Evolutionary conservation across 2,888 invertebrate species (phyloP), one percentile per base, ranked within the genome.

Genomic region (Stegophylla sp.): DNA sequence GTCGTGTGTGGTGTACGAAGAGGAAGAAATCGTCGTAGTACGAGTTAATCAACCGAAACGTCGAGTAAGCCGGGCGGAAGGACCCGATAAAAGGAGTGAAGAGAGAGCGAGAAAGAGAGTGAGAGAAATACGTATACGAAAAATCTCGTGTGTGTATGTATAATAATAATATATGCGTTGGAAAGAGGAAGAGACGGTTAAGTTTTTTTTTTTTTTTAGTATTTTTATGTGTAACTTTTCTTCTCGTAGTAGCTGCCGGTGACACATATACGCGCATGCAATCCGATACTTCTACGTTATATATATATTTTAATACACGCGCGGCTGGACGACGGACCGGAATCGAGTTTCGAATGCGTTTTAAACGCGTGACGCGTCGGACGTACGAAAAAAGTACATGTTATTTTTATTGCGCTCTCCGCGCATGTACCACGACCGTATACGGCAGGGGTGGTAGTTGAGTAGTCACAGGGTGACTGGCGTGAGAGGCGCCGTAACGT

Each of bases 11-110:
- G 20, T 10, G 23, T 10, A 20, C 23, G 17, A 51, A 17, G 51
- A 51, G 17, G 17, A 41, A 28, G 34, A 28, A 23, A 34, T 20
- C n/a, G 63, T 28, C 28, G 61, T 61, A 20, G 23, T 59, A 76
- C 66, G 56, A 63, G 77, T 77, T 77, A 77, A 77, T 77, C 77
- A 77, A 77, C 69, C 77, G 59, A 59, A 77, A 69, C 59, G 75
- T 41, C 26, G 28, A 61, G 56, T n/a, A 77, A 77, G 45, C 67
- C 77, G 77, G 69, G 77, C 69, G 77, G 77, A 77, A 77, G 59
- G 13, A 59, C 77, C 69, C 48, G 77, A 77, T 77, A 77, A 77
- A 75, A 75, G 1, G 63, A 51, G 34, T 3, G 26, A 0, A 17
- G 28, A 63, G 13, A 7, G 34, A 20, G 20, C 23, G 9, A 23